These are phyloP conservation scores for Stegophylla sp. DNA, from an alignment of 2,888 invertebrate species.

Conservation along the genomic window DNA sequence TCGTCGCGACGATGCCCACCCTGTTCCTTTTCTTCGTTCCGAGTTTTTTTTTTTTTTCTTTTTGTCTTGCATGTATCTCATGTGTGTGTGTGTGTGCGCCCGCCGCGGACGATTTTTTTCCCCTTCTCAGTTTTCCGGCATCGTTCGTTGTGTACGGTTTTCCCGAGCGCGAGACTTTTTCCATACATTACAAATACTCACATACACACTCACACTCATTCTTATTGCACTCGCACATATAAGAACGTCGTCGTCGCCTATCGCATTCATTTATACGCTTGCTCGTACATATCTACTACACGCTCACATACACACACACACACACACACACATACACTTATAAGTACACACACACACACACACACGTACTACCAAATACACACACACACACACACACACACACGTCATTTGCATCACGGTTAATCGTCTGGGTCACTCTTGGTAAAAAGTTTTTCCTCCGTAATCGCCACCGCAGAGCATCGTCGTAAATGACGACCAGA, in stretches of 20 bases:
- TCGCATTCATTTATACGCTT: no score
- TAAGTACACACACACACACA: background rate
- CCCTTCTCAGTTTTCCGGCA: conserved; percentile 62
- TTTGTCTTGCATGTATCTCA: conserved; percentile 61
- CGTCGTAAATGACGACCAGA: background rate
- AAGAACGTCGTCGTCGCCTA: no score
- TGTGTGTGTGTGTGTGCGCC: conserved; percentile 60
- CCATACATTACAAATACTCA: conserved; percentile 5
- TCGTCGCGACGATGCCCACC: conserved; percentile 56
- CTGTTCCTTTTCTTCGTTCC: conserved; percentile 60
- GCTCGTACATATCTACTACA: background rate
- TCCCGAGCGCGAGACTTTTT: conserved; percentile 50
- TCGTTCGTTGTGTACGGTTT: conserved; percentile 60
- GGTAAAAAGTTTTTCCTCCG: background rate
- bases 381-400: background rate
- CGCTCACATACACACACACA: background rate
- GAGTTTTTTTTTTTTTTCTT: conserved; percentile 61
- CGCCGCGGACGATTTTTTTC: conserved; percentile 61
- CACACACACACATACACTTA: background rate
- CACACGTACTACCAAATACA: background rate
- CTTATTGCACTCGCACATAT: no score
- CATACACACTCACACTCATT: background rate
- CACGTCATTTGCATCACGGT: background rate
- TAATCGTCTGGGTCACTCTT: background rate
- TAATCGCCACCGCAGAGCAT: background rate